These are phyloP conservation scores for Dynastes maya DNA, from an alignment of 2,888 invertebrate species.

Conservation along the genomic window DNA sequence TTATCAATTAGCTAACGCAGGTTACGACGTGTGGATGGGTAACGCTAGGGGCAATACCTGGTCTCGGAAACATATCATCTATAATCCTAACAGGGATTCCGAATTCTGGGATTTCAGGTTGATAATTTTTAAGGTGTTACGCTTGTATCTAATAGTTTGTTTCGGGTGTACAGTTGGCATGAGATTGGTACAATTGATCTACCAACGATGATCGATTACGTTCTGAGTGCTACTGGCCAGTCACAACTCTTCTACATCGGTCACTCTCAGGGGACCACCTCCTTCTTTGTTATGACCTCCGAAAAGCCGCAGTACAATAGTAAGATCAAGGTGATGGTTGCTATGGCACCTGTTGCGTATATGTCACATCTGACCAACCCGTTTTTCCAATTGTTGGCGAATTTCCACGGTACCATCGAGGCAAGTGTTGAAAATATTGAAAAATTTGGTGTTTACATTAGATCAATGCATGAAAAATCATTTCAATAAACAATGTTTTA, in stretches of 20 bases:
- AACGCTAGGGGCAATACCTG: conserved; percentile 76
- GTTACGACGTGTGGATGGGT: conserved; percentile 75
- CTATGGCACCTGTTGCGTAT: conserved; percentile 77
- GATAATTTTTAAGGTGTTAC: conserved; percentile 56
- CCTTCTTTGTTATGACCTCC: conserved; percentile 76
- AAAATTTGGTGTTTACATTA: too few species aligned
- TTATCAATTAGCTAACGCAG: conserved; percentile 68
- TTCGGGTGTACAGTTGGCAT: conserved; percentile 73
- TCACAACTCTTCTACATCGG: conserved; percentile 79
- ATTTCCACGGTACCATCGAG: conserved; percentile 42
- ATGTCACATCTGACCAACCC: conserved; percentile 72
- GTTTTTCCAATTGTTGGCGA: conserved; percentile 64
- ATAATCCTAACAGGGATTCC: conserved; percentile 61
- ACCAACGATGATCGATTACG: conserved; percentile 83
- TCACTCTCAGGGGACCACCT: conserved; percentile 79
- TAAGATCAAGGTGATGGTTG: conserved; percentile 75
- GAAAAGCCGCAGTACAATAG: conserved; percentile 75
- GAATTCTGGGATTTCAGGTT: conserved; percentile 70
- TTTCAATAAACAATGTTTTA: conserved; percentile 54
- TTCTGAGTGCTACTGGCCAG: conserved; percentile 73
- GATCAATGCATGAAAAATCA: too few species aligned
- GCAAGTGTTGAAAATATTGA: not conserved
- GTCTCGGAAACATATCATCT: conserved; percentile 70
- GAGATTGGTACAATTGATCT: conserved; percentile 84
- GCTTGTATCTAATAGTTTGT: conserved; percentile 63